Conservation (phyloP, 2,888 invertebrate genomes). For the Harpalus rubripes region DNA sequence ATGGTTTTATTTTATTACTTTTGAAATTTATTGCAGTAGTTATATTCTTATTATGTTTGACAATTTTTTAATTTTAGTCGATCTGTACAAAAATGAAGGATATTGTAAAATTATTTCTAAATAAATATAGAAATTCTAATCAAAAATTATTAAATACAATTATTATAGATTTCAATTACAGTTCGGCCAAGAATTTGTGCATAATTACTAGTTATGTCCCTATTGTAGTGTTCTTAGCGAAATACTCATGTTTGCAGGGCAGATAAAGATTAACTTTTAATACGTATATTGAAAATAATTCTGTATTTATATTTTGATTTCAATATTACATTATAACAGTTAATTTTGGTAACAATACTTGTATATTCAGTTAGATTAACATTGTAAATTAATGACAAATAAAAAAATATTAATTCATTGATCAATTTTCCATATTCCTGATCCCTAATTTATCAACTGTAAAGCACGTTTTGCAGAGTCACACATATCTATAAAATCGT, state of each 20-base stretch:
- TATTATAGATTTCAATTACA: not conserved
- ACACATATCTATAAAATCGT: conserved; percentile 45
- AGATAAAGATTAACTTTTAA: conserved; percentile 52
- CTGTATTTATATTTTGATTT: conserved; percentile 37
- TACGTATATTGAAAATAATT: conserved; percentile 41
- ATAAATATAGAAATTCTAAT: too few species aligned
- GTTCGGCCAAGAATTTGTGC: not conserved
- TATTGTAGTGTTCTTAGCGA: conserved; percentile 39
- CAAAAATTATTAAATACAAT: too few species aligned
- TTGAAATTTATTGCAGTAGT: too few species aligned
- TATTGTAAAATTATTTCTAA: too few species aligned
- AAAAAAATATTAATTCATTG: conserved; percentile 49
- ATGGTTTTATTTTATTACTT: too few species aligned
- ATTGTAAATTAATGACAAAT: conserved; percentile 62
- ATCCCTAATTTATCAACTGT: conserved; percentile 42
- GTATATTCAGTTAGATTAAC: conserved; percentile 61
- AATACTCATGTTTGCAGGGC: conserved; percentile 62
- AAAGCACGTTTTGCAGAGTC: conserved; percentile 54
- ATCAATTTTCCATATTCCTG: not conserved
- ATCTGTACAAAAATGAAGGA: too few species aligned
- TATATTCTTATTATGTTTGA: too few species aligned
- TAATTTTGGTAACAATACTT: conserved; percentile 59
- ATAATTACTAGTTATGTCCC: not conserved
- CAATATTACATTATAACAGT: conserved; percentile 52
- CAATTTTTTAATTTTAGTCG: too few species aligned